Base-by-base conservation (phyloP, 1,140 invertebrate species). In the Subanguina moxae region DNA sequence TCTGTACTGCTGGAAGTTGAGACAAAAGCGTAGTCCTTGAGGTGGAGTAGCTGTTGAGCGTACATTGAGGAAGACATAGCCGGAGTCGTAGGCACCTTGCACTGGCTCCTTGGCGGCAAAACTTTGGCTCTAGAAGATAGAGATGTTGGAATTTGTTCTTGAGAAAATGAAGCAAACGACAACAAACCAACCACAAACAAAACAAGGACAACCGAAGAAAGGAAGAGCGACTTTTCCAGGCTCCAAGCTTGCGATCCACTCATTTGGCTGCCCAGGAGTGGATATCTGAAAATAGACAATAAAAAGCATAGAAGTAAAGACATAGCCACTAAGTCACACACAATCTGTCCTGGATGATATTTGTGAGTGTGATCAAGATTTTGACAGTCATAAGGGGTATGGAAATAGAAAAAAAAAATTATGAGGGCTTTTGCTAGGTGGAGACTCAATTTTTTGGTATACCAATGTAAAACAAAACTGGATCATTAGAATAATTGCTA, bases 1-100 rank as follows among this genome's bases (percentile, higher is more conserved):
- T 25, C 32, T 27, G 43, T 61, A 77, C 57, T 75, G 73, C 27
- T 75, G 73, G 58, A 61, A 76, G 57, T 75, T 75, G 38, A 65
- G 59, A 32, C 73, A 75, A 46, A 75, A 63, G 42, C 61, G 45
- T 21, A 9, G 32, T 7, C 38, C 38, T 15, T 56, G 27, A 8
- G 25, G 21, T 9, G 43, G 21, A 9, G 17, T 61, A 30, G 23
- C 45, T 28, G 52, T 19, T 7, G 28, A 21, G 13, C 17, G 38
- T 11, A 75, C 70, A 58, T 74, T 43, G 27, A 76, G 48, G 52
- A 75, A 68, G 13, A 61, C 70, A 43, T 74, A 75, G 28, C 75
- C 64, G 11, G 74, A 77, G 30, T 68, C 67, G 28, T 65, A 63
- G 21, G 32, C 64, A 38, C 48, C 43, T 62, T 13, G 5, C 30